Evolutionary conservation across 2,888 invertebrate species (phyloP), one percentile per base, ranked within the genome.

Genomic region (Noctua fimbriata): DNA sequence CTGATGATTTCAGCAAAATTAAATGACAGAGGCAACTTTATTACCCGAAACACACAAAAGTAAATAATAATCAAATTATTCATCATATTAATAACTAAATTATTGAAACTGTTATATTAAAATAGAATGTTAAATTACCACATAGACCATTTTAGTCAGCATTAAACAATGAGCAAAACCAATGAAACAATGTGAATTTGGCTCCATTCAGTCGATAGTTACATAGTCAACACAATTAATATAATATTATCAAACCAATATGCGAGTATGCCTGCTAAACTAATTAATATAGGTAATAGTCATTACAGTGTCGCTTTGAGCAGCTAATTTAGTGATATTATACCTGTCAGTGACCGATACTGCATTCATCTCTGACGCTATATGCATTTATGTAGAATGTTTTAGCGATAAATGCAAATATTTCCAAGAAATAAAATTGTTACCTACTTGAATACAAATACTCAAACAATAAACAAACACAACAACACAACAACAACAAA

Each of bases 131-230:
- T 65, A 47, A 82, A 86, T 72, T 72, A 52, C 58, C 76, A 73
- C 49, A 52, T n/a, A 81, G 2, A 52, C 49, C 58, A 32, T 52
- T 69, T 63, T 66, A 69, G 76, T 82, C 36, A 82, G 82, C 41
- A 86, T 65, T 36, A 41, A 49, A 86, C 83, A 82, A 82, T 83
- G 28, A 69, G 9, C 66, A 28, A 65, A 82, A 82, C 82, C 76
- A 76, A 63, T 76, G 55, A 58, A 55, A 85, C 63, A 72, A 72
- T 82, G 58, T 55, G 14, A 60, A 83, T 76, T 65, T 32, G 36
- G 66, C 16, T 82, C 69, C n/a, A 82, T 86, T 76, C 63, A 82
- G n/a, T 21, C 9, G 36, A 16, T 18, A 58, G 47, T 60, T 66
- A n/a, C 24, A 86, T 52, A 3, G 44, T 58, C 28, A 65, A 73